phyloP scores from a whole-genome alignment of 2,888 invertebrate genomes.

The Microctonus aethiopoides region DNA sequence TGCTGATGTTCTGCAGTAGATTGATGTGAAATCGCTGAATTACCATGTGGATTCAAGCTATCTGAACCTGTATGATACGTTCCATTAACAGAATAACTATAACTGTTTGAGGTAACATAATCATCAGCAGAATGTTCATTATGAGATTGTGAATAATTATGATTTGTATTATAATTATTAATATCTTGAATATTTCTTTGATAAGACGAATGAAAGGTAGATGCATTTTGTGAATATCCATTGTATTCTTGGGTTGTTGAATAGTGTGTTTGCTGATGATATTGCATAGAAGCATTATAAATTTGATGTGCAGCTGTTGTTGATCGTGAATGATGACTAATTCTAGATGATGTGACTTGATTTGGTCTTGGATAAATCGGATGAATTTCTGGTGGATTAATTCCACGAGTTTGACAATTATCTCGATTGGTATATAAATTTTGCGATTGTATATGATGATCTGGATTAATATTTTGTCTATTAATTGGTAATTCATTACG shows the following conservation, averaged over 20 bases:
- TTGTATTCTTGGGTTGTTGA: conserved; percentile 67
- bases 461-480: conserved; percentile 52
- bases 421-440: conserved; percentile 59
- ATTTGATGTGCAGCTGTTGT: conserved; percentile 50
- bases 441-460: conserved; percentile 54
- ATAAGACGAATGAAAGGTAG: conserved; percentile 67
- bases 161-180: conserved; percentile 57
- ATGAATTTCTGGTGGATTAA: conserved; percentile 58
- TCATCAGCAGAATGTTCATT: conserved; percentile 53
- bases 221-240: conserved; percentile 69
- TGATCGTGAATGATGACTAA: conserved; percentile 56
- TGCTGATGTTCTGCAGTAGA: conserved; percentile 64
- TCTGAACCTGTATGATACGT: conserved; percentile 53
- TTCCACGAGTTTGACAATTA: conserved; percentile 58
- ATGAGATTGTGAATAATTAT: conserved; percentile 38
- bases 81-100: conserved; percentile 56
- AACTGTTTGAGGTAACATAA: conserved; percentile 56
- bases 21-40: conserved; percentile 66
- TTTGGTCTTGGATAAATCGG: conserved; percentile 57
- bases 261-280: conserved; percentile 69
- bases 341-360: conserved; percentile 45
- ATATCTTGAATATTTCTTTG: conserved; percentile 50
- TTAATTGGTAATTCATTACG: conserved; percentile 55
- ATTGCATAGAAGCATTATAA: conserved; percentile 67
- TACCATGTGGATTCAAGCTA: conserved; percentile 63